Base-by-base conservation (phyloP, 2,888 invertebrate species). In the Heliconius hortense region DNA sequence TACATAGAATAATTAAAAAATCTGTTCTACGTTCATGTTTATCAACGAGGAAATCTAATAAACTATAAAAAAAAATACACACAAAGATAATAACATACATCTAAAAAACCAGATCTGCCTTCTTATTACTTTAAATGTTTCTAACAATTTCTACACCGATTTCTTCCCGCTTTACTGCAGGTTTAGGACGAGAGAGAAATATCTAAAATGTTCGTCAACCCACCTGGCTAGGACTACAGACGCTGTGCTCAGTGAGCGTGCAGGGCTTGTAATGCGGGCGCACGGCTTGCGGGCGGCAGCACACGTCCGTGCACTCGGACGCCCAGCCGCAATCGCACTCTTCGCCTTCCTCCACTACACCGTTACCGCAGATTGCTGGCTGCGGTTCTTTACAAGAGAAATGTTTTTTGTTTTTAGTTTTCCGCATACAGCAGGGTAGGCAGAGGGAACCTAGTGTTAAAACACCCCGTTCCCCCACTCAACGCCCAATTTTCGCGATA, bases 301-400 rank as follows among this genome's bases (percentile, higher is more conserved):
- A 99, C 68, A 96, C 95, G 89, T 98, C 98, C 75, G 96, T 96
- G 89, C 99, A 99, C 88, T 99, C 99, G 84, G 98, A 98, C 84
- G 98, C 98, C 98, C 98, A 99, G 75, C 99, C 99, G 89, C 99
- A 99, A 92, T 99, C 99, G 89, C 99, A 99, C 90, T 99, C 97
- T 92, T 99, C 99, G 26, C 97, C 98, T 68, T 97, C 97, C 88
- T 99, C 99, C 67, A 98, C 98, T 48, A 99, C 98, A 63, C 98
- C 98, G 90, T 99, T 99, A 73, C 99, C 99, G 91, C 99, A 99
- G 86, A 99, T 97, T 1, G 99, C 97, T 75, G 96, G 96, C 90
- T 98, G 97, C 26, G 98, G 97, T 87, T 98, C 98, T 97, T 92
- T 4, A 26, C 35, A 11, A 11, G 2, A 72, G 35, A 43, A 59